phyloP scores from a whole-genome alignment of 1,140 invertebrate genomes.

The Nebria ingens region DNA sequence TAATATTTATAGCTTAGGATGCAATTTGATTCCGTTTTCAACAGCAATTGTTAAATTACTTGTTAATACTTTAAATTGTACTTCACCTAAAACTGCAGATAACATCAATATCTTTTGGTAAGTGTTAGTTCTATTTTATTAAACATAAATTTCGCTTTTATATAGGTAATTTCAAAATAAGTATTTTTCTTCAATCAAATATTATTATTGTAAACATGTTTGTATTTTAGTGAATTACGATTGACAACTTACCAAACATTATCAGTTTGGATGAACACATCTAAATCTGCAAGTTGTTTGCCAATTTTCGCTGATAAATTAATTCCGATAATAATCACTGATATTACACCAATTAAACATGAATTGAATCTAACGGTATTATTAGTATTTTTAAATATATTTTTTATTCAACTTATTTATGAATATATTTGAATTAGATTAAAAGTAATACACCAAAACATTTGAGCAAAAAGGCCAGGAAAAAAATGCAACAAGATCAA shows the following conservation, averaged over 20 bases:
- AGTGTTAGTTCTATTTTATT: too few species aligned
- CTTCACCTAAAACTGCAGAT: neutral
- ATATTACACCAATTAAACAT: neutral
- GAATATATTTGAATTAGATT: neutral
- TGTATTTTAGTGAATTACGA: neutral
- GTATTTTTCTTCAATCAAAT: neutral
- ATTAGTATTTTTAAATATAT: neutral
- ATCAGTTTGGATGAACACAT: neutral
- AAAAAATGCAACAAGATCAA: neutral
- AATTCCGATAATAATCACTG: neutral
- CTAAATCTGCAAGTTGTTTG: neutral
- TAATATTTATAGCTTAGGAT: slow-evolving; percentile 3
- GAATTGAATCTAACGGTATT: neutral
- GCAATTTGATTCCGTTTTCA: slow-evolving; percentile 2
- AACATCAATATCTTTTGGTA: neutral
- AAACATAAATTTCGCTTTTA: too few species aligned
- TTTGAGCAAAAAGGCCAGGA: neutral
- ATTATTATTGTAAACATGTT: neutral
- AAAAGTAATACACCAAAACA: neutral
- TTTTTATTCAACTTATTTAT: neutral
- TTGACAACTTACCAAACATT: neutral
- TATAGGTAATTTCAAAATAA: too few species aligned
- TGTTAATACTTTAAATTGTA: neutral
- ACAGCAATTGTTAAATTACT: neutral
- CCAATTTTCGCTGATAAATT: neutral